A percentile compares a stretch with the other conserved stretches of the same genome.
Evolutionary conservation across 2,113 vertebrate species (phyloP).

Genomic region (Oncorhynchus nerka): DNA sequence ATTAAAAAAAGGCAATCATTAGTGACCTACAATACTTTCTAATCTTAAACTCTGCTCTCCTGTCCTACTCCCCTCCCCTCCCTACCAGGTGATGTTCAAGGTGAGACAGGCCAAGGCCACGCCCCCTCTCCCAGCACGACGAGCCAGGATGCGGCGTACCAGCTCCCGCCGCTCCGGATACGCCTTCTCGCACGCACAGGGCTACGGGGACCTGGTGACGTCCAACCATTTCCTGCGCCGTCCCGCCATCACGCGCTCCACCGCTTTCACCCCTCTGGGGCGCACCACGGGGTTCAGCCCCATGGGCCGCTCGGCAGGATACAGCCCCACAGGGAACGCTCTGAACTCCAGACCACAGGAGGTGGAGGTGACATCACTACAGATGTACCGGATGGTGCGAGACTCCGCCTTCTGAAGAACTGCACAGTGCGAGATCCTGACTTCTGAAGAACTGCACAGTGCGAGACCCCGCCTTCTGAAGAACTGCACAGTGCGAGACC

Average conservation of each 20-base stretch:
- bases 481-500: not conserved
- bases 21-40: too few relatives aligned
- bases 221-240: constrained; percentile 82
- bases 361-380: constrained; percentile 68
- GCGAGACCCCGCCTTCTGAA: constrained; percentile 29
- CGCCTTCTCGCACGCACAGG: constrained; percentile 90
- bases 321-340: constrained; percentile 68
- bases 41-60: not conserved
- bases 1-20: too few relatives aligned
- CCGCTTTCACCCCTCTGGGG: constrained; percentile 46
- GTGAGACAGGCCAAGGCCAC: constrained; percentile 76
- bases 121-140: constrained; percentile 62
- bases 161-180: constrained; percentile 87
- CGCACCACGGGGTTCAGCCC: constrained; percentile 66
- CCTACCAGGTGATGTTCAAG: constrained; percentile 77
- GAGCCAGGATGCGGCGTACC: constrained; percentile 67
- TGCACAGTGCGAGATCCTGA: too few relatives aligned
- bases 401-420: constrained; percentile 26
- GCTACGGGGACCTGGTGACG: constrained; percentile 91
- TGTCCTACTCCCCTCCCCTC: not conserved
- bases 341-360: constrained; percentile 58
- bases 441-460: not conserved
- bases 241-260: constrained; percentile 35
- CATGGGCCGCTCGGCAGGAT: constrained; percentile 71
- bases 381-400: constrained; percentile 66